A percentile compares a stretch with the other conserved stretches of the same genome.
Evolutionary conservation across 2,797 vertebrate species (phyloP).

Genomic region (Micropoecilia bifurca): DNA sequence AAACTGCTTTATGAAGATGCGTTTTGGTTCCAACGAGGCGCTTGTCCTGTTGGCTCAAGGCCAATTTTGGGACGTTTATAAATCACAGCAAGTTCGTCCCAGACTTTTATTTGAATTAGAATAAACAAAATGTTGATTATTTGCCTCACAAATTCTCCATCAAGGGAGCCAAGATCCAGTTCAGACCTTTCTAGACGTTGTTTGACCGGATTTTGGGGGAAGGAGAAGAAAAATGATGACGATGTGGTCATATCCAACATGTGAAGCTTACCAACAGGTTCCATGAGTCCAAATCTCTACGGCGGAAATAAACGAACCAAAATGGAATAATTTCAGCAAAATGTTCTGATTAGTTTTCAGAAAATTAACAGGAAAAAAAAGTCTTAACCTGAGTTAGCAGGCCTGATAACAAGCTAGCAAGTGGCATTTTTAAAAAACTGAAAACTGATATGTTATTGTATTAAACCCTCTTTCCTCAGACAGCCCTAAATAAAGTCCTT

Average conservation of each 20-base stretch:
- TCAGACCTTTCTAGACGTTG: background rate
- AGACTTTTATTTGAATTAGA: background rate
- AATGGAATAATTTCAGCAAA: background rate
- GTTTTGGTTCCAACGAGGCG: slow-evolving; percentile 40
- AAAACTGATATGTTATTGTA: background rate
- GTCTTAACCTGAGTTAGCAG: background rate
- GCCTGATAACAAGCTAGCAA: background rate
- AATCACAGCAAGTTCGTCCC: background rate
- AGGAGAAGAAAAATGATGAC: background rate
- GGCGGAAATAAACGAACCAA: background rate
- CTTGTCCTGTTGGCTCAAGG: slow-evolving; percentile 58
- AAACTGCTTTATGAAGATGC: slow-evolving; percentile 24
- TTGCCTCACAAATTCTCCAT: slow-evolving; percentile 11
- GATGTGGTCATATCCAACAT: background rate
- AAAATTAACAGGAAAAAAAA: background rate
- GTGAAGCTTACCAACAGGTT: background rate
- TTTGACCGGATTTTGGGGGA: background rate
- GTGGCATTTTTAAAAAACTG: background rate
- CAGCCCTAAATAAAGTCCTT: background rate
- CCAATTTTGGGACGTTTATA: slow-evolving; percentile 27
- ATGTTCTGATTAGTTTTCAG: background rate
- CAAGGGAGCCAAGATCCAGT: background rate
- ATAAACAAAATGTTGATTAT: slow-evolving; percentile 5
- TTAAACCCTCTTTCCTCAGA: background rate
- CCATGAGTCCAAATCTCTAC: background rate